These are phyloP conservation scores for Nansenia antarctica DNA, from an alignment of 2,113 vertebrate species.

Conservation along the genomic window DNA sequence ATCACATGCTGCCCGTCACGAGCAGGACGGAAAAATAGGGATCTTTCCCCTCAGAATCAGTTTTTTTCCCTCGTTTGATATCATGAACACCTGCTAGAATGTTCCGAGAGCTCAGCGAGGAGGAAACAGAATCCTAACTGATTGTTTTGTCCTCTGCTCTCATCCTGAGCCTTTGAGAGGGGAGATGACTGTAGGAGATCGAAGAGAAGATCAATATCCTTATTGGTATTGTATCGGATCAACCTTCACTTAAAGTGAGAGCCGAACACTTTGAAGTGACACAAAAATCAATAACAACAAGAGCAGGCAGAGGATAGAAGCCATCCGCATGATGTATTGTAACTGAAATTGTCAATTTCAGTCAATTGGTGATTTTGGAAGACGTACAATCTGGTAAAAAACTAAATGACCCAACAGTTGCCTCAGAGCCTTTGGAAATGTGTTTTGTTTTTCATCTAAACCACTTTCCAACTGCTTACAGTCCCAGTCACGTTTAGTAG, in stretches of 20 bases:
- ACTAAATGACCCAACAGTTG: not conserved
- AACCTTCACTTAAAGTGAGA: not conserved
- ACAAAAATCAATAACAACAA: not conserved
- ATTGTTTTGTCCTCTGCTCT: not conserved
- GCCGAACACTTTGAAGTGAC: not conserved
- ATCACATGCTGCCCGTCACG: slow-evolving; percentile 71
- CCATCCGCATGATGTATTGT: no score
- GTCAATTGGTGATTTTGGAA: no score
- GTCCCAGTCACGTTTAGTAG: no score
- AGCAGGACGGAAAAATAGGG: slow-evolving; percentile 42
- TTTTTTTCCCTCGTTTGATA: not conserved
- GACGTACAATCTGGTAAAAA: no score
- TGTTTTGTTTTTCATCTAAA: not conserved
- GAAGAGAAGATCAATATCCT: slow-evolving; percentile 21
- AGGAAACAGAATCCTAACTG: not conserved
- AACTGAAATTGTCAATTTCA: no score
- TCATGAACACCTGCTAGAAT: slow-evolving; percentile 27
- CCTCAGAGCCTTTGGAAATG: not conserved
- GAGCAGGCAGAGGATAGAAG: not conserved
- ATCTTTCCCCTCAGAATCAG: slow-evolving; percentile 20
- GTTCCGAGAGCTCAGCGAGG: slow-evolving; percentile 25
- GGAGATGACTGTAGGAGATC: slow-evolving; percentile 1
- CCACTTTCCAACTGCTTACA: not conserved
- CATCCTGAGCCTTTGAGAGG: slow-evolving; percentile 19
- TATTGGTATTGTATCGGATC: slow-evolving; percentile 15